These are phyloP conservation scores for Watersipora subatra DNA, from an alignment of 1,140 invertebrate genomes.

Conservation along the genomic window DNA sequence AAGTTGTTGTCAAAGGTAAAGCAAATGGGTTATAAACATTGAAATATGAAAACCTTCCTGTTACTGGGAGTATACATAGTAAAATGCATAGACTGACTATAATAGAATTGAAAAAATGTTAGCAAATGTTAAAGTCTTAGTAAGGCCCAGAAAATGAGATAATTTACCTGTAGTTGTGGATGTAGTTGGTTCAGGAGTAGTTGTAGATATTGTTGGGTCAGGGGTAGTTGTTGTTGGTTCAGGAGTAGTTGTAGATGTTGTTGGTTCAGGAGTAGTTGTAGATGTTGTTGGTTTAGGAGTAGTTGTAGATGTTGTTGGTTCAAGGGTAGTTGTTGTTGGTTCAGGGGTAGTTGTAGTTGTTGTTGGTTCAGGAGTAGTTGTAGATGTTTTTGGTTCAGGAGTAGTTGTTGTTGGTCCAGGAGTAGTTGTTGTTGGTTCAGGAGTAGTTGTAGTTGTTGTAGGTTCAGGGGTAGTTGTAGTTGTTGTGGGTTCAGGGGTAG, in stretches of 20 bases:
- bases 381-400: not conserved
- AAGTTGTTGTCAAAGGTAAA: no score
- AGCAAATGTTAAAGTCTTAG: not conserved
- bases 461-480: not conserved
- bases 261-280: not conserved
- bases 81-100: not conserved
- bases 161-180: not conserved
- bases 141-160: no score
- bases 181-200: not conserved
- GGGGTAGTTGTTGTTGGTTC: not conserved
- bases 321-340: not conserved
- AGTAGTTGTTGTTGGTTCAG: not conserved
- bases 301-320: not conserved
- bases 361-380: not conserved
- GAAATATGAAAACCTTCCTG: no score
- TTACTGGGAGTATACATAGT: not conserved
- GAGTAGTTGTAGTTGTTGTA: not conserved
- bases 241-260: not conserved
- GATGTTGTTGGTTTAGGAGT: not conserved
- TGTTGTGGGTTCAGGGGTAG: not conserved
- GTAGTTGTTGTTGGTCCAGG: no score
- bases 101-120: not conserved
- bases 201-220: not conserved
- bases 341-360: not conserved
- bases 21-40: no score